A percentile compares a stretch with the other conserved stretches of the same genome.
These are phyloP conservation scores for Drosophila bocki DNA, from an alignment of 1,140 invertebrate species.

Conservation along the genomic window DNA sequence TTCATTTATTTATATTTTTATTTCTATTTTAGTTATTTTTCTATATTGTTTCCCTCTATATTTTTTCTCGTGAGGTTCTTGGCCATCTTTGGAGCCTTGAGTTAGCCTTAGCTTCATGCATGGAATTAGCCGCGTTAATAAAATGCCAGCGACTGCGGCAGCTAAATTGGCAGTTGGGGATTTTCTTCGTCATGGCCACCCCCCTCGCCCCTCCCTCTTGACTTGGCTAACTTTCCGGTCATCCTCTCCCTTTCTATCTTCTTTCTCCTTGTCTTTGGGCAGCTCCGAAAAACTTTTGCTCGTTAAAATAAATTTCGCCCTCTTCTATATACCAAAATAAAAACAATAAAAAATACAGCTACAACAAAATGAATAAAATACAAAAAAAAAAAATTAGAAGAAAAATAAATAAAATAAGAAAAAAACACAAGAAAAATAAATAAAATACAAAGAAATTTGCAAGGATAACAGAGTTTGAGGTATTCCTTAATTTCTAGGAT, in stretches of 20 bases:
- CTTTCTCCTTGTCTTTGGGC: conserved; percentile 23
- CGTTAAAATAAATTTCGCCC: conserved; percentile 77
- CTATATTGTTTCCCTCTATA: too few relatives aligned
- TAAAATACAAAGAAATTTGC: not conserved
- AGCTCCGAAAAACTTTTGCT: conserved; percentile 63
- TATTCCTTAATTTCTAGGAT: not conserved
- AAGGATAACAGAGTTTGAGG: not conserved
- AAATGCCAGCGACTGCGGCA: conserved; percentile 67
- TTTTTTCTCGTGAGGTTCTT: too few relatives aligned
- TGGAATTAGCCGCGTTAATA: conserved; percentile 77
- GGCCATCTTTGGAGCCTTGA: not conserved
- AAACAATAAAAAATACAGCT: conserved; percentile 18
- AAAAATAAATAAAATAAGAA: not conserved
- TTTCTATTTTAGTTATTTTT: not conserved
- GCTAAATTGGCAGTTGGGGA: conserved; percentile 75
- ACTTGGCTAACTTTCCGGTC: conserved; percentile 27
- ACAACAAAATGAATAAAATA: conserved; percentile 3
- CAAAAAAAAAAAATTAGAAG: not conserved
- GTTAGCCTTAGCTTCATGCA: conserved; percentile 21
- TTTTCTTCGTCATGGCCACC: conserved; percentile 35
- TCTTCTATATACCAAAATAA: conserved; percentile 35
- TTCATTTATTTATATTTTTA: not conserved
- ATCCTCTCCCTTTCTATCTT: not conserved
- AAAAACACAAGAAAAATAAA: not conserved
- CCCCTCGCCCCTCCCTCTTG: not conserved